A percentile compares a stretch with the other conserved stretches of the same genome.
These are phyloP conservation scores for Numenius phaeopus DNA, from an alignment of 2,797 vertebrate genomes.

Conservation along the genomic window DNA sequence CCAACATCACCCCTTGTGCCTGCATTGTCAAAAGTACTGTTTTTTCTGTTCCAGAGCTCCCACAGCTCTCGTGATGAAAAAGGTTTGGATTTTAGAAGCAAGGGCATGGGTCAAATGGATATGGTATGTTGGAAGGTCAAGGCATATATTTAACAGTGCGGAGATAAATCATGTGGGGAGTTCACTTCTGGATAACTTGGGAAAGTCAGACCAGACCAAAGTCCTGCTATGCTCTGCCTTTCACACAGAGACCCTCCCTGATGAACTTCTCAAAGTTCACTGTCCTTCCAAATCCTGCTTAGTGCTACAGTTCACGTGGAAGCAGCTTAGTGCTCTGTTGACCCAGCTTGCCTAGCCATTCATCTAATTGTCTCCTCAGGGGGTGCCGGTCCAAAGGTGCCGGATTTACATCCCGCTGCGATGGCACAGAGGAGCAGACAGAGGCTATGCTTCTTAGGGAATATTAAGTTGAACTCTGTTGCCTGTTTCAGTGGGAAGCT, in stretches of 20 bases:
- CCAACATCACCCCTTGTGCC: background rate
- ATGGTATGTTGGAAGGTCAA: background rate
- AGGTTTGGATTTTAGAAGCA: background rate
- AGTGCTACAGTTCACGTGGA: background rate
- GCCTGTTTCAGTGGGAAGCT: background rate
- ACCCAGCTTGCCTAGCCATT: background rate
- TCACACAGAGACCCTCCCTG: background rate
- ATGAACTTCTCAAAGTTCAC: constrained; percentile 20
- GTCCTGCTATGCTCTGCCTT: constrained; percentile 24
- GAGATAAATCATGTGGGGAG: background rate
- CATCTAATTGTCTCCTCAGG: background rate
- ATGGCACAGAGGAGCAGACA: background rate
- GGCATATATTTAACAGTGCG: background rate
- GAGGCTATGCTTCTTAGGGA: background rate
- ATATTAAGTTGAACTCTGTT: background rate
- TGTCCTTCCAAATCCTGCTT: background rate
- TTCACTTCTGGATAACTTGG: background rate
- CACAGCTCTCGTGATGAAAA: background rate
- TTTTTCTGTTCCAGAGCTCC: background rate
- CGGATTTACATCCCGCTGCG: background rate
- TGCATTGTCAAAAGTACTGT: background rate
- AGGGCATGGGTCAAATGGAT: background rate
- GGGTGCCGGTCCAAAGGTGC: background rate
- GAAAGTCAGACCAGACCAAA: constrained; percentile 10
- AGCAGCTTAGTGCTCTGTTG: background rate